Percentiles rank a stretch among this genome's conserved stretches.
Conservation (phyloP, 2,888 invertebrate species). For the Drosophila seclusa region DNA sequence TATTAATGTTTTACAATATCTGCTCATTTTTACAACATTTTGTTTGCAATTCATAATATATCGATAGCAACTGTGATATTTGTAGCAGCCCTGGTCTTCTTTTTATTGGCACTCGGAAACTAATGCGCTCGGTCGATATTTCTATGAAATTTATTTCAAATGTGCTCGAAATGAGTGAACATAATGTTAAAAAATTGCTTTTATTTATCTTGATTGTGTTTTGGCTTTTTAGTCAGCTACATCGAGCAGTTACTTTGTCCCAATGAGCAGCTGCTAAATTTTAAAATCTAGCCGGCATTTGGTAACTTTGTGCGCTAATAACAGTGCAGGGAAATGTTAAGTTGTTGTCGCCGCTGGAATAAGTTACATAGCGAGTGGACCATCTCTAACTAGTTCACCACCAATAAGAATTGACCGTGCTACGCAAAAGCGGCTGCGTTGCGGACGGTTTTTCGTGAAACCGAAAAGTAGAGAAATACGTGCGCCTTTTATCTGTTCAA, state of each 20-base stretch:
- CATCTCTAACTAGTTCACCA: conserved; percentile 42
- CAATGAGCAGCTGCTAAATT: conserved; percentile 1
- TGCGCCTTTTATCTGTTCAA: conserved; percentile 53
- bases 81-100: not conserved
- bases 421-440: conserved; percentile 14
- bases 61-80: not conserved
- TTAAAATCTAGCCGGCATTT: conserved; percentile 13
- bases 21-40: not conserved
- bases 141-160: conserved; percentile 1
- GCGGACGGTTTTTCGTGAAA: conserved; percentile 30
- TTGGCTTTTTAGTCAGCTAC: too few species aligned
- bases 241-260: too few species aligned
- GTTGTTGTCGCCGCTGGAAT: not conserved
- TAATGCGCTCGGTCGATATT: not conserved
- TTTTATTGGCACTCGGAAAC: not conserved
- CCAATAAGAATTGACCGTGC: conserved; percentile 41
- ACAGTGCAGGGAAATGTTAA: conserved; percentile 20
- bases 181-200: not conserved
- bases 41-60: not conserved
- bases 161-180: not conserved
- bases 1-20: not conserved
- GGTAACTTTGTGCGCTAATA: conserved; percentile 19
- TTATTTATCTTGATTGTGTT: not conserved
- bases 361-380: conserved; percentile 14
- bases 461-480: conserved; percentile 24